Conservation (phyloP, 2,113 vertebrate genomes). For the Chiloscyllium plagiosum region DNA sequence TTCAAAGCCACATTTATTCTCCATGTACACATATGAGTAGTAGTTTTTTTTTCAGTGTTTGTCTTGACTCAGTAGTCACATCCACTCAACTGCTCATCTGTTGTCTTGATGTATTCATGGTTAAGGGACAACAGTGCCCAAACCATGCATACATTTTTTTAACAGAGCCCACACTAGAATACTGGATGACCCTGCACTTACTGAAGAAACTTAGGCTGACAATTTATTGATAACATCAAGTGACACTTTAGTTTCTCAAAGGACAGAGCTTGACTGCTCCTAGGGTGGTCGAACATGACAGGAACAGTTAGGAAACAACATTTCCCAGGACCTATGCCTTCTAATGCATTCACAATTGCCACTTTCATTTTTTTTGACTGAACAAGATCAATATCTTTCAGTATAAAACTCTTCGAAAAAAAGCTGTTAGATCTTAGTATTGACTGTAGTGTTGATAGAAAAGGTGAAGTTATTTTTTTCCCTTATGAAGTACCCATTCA, state of each 20-base stretch:
- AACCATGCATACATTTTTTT: conserved; percentile 20
- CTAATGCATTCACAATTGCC: conserved; percentile 43
- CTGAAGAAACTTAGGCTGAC: conserved; percentile 47
- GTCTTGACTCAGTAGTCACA: conserved; percentile 24
- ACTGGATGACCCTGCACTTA: conserved; percentile 46
- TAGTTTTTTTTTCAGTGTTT: neutral
- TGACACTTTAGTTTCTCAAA: conserved; percentile 56
- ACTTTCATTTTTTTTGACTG: conserved; percentile 57
- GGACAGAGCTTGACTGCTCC: conserved; percentile 39
- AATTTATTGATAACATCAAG: conserved; percentile 68
- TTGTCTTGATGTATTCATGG: conserved; percentile 26
- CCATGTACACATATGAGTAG: neutral
- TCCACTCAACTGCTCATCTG: conserved; percentile 27
- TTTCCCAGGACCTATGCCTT: conserved; percentile 41
- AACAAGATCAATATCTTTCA: conserved; percentile 55
- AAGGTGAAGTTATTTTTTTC: conserved; percentile 39
- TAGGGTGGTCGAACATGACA: neutral
- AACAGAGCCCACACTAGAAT: conserved; percentile 39
- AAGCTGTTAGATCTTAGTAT: conserved; percentile 46
- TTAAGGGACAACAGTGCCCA: conserved; percentile 46
- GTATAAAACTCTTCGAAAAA: conserved; percentile 47
- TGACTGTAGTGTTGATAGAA: conserved; percentile 53
- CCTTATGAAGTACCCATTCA: conserved; percentile 40
- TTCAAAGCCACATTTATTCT: conserved; percentile 28
- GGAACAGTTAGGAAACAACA: conserved; percentile 11